A percentile compares a stretch with the other conserved stretches of the same genome.
Evolutionary conservation across 2,888 invertebrate species (phyloP).

Genomic region (Exephanes ischioxanthus): DNA sequence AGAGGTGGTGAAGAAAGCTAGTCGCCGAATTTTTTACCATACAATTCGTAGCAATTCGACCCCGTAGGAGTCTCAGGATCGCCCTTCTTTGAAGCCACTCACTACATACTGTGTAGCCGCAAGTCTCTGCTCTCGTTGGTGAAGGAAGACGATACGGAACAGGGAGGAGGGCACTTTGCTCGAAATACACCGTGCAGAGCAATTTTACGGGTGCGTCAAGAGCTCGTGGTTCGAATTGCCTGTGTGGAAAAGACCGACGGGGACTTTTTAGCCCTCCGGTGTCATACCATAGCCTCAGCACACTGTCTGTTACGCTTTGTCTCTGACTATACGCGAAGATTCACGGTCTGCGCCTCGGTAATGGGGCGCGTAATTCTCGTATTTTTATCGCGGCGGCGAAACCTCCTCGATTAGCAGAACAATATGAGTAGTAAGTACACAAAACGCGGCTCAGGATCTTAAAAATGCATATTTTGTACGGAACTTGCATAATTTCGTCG

Average conservation of each 20-base stretch:
- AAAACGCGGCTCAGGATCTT: background rate
- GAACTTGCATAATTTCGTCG: background rate
- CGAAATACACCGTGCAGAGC: constrained; percentile 65
- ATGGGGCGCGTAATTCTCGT: constrained; percentile 66
- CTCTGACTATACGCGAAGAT: constrained; percentile 52
- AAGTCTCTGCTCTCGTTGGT: background rate
- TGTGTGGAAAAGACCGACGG: constrained; percentile 47
- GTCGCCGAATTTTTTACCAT: constrained; percentile 22
- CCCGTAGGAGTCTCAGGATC: constrained; percentile 33
- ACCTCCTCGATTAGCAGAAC: constrained; percentile 7
- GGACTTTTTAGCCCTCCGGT: constrained; percentile 54
- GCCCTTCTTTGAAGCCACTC: background rate
- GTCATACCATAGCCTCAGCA: constrained; percentile 47
- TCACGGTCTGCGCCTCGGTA: constrained; percentile 66
- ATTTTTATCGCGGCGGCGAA: constrained; percentile 57
- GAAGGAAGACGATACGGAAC: constrained; percentile 28
- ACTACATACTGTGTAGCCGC: background rate
- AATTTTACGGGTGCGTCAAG: constrained; percentile 68
- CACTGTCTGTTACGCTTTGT: constrained; percentile 61
- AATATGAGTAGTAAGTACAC: background rate
- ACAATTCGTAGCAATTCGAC: constrained; percentile 35
- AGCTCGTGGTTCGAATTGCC: constrained; percentile 42
- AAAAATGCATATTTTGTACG: background rate
- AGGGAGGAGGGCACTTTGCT: constrained; percentile 59
- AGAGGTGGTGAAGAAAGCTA: constrained; percentile 6